These are phyloP conservation scores for Rhipidura dahli DNA, from an alignment of 2,113 vertebrate genomes.

Conservation along the genomic window DNA sequence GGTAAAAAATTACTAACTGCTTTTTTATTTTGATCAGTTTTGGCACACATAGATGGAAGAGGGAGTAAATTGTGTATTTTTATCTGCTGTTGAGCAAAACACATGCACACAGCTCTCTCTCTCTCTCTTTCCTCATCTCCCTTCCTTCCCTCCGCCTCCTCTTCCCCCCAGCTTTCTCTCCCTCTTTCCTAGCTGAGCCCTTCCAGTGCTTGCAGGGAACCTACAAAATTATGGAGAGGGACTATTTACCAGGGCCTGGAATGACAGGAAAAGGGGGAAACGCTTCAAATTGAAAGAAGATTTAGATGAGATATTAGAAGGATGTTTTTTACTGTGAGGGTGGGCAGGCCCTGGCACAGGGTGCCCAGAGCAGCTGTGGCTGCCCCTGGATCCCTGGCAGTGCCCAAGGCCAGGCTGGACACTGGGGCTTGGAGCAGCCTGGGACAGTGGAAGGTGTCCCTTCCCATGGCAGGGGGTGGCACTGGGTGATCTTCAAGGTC, in stretches of 20 bases:
- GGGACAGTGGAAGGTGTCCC: fast-evolving
- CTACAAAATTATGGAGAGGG: not conserved
- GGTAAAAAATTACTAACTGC: not conserved
- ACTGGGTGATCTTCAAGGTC: not conserved
- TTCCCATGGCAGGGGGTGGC: not conserved
- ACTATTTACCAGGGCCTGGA: not conserved
- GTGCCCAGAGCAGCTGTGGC: not conserved
- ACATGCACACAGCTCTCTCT: not conserved
- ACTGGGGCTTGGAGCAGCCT: fast-evolving
- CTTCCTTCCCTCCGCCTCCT: not conserved
- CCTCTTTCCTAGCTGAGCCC: not conserved
- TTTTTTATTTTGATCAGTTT: not conserved
- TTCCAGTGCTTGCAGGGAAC: not conserved
- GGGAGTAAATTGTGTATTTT: not conserved
- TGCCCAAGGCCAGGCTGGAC: not conserved
- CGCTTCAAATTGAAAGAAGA: not conserved
- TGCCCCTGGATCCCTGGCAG: not conserved
- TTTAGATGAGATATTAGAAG: not conserved
- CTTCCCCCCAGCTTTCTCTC: not conserved
- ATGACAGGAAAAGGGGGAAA: not conserved
- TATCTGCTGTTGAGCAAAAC: not conserved
- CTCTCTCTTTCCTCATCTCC: not conserved
- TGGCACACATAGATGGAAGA: not conserved
- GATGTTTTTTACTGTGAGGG: not conserved
- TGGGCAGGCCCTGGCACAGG: not conserved